Conservation (phyloP, 2,113 vertebrate genomes). For the Scomber colias region DNA sequence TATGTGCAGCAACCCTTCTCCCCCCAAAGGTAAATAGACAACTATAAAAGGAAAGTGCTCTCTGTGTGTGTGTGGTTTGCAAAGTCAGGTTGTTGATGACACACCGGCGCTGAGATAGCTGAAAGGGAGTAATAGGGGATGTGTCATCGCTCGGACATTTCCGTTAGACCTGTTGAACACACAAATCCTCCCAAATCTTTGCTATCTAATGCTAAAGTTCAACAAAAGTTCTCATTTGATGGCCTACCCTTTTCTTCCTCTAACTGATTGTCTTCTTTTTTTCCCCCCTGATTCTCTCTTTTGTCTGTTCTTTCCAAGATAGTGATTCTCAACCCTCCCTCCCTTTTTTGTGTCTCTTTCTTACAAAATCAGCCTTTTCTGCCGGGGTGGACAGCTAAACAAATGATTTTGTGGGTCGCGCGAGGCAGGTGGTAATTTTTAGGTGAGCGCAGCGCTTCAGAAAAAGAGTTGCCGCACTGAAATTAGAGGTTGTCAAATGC, state of each 20-base stretch:
- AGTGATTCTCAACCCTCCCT: conserved; percentile 13
- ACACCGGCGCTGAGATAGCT: conserved; percentile 40
- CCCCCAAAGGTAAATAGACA: conserved; percentile 44
- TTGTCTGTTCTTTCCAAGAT: conserved; percentile 10
- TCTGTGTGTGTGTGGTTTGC: conserved; percentile 40
- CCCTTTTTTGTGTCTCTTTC: conserved; percentile 8
- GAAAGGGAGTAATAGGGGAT: conserved; percentile 25
- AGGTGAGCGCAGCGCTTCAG: conserved; percentile 70
- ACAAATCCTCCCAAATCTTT: conserved; percentile 6
- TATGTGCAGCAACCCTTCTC: not conserved
- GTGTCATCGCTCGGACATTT: not conserved
- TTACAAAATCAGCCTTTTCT: conserved; percentile 51
- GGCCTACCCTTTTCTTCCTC: not conserved
- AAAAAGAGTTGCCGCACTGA: conserved; percentile 64
- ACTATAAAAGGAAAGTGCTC: conserved; percentile 26
- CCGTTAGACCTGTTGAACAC: not conserved
- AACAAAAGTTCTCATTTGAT: conserved; percentile 10
- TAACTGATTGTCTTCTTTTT: not conserved
- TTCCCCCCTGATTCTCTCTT: not conserved
- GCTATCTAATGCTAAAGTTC: conserved; percentile 7
- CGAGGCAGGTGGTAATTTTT: conserved; percentile 80
- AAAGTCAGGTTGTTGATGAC: conserved; percentile 59
- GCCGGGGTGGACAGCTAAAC: conserved; percentile 75
- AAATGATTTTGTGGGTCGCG: conserved; percentile 72
- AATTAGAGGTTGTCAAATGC: conserved; percentile 84